phyloP scores from a whole-genome alignment of 1,140 invertebrate species.

The Drosophila setifemur region DNA sequence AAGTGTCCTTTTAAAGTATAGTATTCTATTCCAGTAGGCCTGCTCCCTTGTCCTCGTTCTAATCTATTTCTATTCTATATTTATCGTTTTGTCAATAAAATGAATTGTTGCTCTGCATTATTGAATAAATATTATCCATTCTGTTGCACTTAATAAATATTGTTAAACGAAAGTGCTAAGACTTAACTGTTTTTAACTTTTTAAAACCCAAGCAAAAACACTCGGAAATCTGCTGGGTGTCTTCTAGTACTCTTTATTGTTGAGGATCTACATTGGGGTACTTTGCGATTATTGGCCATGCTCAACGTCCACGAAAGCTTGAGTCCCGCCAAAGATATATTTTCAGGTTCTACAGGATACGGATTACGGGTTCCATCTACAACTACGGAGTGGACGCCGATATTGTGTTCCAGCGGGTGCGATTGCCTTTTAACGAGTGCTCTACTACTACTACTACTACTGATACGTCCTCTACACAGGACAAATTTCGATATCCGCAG shows the following conservation, averaged over 20 bases:
- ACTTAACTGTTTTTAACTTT: neutral
- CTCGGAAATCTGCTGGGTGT: conserved; percentile 5
- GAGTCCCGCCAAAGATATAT: conserved; percentile 1
- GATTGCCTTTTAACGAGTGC: conserved; percentile 44
- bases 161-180: too few species aligned
- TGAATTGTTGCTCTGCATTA: conserved; percentile 22
- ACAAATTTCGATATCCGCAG: neutral
- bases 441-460: conserved; percentile 43
- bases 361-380: conserved; percentile 20
- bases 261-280: conserved; percentile 17
- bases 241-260: conserved; percentile 37
- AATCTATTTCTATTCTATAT: too few species aligned
- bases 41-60: too few species aligned
- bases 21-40: too few species aligned
- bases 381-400: conserved; percentile 31
- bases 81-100: too few species aligned
- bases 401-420: conserved; percentile 32
- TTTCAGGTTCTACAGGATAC: neutral
- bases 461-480: conserved; percentile 30
- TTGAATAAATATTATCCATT: conserved; percentile 2
- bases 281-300: conserved; percentile 39
- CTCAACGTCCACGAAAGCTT: conserved; percentile 49
- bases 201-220: neutral
- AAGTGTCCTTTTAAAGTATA: too few species aligned
- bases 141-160: conserved; percentile 12